These are phyloP conservation scores for Eulemur albifrons DNA, from an alignment of 2,797 vertebrate genomes.

Conservation along the genomic window DNA sequence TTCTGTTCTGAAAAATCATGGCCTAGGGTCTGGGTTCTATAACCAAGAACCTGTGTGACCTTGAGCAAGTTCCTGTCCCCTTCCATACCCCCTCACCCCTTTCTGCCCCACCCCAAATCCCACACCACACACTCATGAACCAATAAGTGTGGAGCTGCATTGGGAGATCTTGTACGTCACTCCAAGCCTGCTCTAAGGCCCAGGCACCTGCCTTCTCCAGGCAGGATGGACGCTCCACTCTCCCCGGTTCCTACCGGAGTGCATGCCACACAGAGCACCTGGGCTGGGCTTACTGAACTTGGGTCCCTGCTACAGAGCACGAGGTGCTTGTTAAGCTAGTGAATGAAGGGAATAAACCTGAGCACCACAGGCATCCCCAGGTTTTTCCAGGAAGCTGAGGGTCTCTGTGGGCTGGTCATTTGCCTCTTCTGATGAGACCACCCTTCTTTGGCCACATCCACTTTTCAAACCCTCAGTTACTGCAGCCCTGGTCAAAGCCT, in stretches of 20 bases:
- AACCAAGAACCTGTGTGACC: background rate
- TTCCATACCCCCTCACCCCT: too few species aligned
- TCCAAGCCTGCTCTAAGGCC: background rate
- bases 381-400: background rate
- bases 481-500: background rate
- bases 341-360: background rate
- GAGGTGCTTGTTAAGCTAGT: background rate
- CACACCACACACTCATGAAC: background rate
- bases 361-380: background rate
- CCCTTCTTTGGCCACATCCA: background rate
- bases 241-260: fast-evolving
- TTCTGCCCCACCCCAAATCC: background rate
- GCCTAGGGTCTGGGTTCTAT: background rate
- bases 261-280: fast-evolving
- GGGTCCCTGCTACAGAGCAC: fast-evolving
- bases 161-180: background rate
- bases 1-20: background rate
- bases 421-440: background rate
- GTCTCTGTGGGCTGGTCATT: background rate
- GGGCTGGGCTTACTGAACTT: background rate
- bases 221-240: background rate
- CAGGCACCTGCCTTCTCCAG: background rate
- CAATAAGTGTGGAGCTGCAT: background rate
- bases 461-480: background rate
- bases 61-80: background rate